Conservation (phyloP, 1,140 invertebrate genomes). For the Drosophila quadrilineata region DNA sequence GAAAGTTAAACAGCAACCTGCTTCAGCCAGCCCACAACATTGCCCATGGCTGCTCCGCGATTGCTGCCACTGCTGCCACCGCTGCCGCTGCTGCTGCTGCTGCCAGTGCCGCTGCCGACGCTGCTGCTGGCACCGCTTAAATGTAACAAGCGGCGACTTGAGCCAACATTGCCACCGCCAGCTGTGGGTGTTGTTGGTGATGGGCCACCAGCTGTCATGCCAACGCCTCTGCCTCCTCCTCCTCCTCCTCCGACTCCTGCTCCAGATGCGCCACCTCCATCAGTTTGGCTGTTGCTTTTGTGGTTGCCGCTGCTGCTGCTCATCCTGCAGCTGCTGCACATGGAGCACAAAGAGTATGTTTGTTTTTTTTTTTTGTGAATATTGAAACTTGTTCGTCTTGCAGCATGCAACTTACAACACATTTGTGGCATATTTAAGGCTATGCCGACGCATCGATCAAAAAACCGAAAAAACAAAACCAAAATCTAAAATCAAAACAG, state of each 20-base stretch:
- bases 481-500: constrained; percentile 2
- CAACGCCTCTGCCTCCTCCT: constrained; percentile 85
- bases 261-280: constrained; percentile 42
- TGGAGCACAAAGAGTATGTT: constrained; percentile 11
- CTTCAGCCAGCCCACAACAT: constrained; percentile 89
- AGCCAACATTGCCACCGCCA: not conserved
- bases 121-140: constrained; percentile 82
- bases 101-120: constrained; percentile 85
- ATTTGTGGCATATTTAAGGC: constrained; percentile 30
- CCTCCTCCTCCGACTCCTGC: constrained; percentile 4
- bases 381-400: not conserved
- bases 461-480: constrained; percentile 25
- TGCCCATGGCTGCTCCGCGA: constrained; percentile 85
- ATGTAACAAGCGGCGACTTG: constrained; percentile 84
- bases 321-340: constrained; percentile 65
- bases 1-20: constrained; percentile 85
- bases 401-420: constrained; percentile 47
- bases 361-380: not conserved
- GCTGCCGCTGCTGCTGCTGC: constrained; percentile 83
- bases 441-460: constrained; percentile 39
- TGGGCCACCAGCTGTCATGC: constrained; percentile 84
- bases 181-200: constrained; percentile 85
- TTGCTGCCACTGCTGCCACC: constrained; percentile 84
- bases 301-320: constrained; percentile 46
- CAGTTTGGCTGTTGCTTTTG: constrained; percentile 22